A percentile compares a stretch with the other conserved stretches of the same genome.
phyloP scores from a whole-genome alignment of 1,140 invertebrate genomes.

The Drosophila jambulina region DNA sequence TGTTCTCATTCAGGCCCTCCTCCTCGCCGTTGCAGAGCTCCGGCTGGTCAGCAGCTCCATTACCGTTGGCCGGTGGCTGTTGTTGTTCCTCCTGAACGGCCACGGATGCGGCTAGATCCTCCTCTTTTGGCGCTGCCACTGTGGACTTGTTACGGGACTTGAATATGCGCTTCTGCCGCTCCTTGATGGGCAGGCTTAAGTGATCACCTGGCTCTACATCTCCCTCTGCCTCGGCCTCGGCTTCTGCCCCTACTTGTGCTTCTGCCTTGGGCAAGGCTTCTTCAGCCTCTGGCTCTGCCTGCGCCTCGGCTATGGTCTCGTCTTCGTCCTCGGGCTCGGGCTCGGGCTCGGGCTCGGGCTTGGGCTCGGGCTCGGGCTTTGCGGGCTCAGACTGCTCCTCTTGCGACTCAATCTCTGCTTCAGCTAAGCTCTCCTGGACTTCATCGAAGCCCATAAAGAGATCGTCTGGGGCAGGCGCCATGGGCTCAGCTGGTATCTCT shows the following conservation, averaged over 20 bases:
- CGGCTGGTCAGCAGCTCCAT: not conserved
- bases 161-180: slow-evolving; percentile 78
- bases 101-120: not conserved
- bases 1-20: not conserved
- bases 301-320: not conserved
- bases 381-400: not conserved
- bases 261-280: not conserved
- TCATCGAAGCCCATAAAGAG: slow-evolving; percentile 48
- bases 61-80: not conserved
- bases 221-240: not conserved
- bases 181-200: slow-evolving; percentile 69
- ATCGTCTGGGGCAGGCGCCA: slow-evolving; percentile 1
- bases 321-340: not conserved
- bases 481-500: not conserved
- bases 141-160: slow-evolving; percentile 73
- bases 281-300: not conserved
- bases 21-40: slow-evolving; percentile 21
- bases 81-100: slow-evolving; percentile 1
- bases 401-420: not conserved
- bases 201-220: slow-evolving; percentile 15
- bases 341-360: not conserved
- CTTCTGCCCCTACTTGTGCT: not conserved
- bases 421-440: not conserved
- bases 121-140: slow-evolving; percentile 1
- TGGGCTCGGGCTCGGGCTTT: not conserved